Percentiles rank a stretch among this genome's conserved stretches.
These are phyloP conservation scores for Goniozus legneri DNA, from an alignment of 1,140 invertebrate genomes.

Conservation along the genomic window DNA sequence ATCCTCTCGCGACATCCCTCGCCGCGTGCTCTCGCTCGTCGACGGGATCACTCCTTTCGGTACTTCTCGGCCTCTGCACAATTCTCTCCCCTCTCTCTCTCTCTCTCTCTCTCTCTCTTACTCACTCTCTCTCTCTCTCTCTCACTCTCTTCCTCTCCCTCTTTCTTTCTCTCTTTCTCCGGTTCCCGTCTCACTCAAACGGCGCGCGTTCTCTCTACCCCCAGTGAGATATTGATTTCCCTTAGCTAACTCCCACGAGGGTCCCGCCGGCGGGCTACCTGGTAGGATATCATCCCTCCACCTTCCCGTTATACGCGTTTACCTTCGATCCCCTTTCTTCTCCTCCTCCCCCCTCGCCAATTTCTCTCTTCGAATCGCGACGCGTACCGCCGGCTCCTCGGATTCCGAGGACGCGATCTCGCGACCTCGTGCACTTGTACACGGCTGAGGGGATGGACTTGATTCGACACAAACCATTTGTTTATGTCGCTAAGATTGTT, in stretches of 20 bases:
- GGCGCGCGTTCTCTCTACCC: constrained; percentile 37
- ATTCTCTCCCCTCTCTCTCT: constrained; percentile 18
- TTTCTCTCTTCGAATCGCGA: neutral
- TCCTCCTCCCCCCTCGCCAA: neutral
- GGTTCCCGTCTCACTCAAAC: no score
- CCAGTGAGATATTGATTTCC: constrained; percentile 56
- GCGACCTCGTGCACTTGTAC: no score
- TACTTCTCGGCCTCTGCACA: no score
- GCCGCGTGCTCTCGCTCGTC: no score
- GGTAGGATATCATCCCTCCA: constrained; percentile 31
- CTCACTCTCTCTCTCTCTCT: constrained; percentile 24
- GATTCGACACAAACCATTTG: no score
- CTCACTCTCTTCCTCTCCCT: constrained; percentile 22
- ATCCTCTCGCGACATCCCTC: no score
- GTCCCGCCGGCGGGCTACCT: constrained; percentile 41
- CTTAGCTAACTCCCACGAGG: constrained; percentile 54
- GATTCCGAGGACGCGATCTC: constrained; percentile 15
- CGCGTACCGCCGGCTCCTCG: no score
- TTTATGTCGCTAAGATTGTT: no score
- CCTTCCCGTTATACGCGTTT: neutral
- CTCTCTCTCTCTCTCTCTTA: constrained; percentile 19
- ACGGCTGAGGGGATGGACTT: no score
- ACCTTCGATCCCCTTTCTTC: neutral
- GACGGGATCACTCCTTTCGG: no score
- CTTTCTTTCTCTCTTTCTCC: no score